Evolutionary conservation across 2,113 vertebrate genomes (phyloP), one percentile per base, ranked within the genome.

Genomic region (Melanocharis versteri): DNA sequence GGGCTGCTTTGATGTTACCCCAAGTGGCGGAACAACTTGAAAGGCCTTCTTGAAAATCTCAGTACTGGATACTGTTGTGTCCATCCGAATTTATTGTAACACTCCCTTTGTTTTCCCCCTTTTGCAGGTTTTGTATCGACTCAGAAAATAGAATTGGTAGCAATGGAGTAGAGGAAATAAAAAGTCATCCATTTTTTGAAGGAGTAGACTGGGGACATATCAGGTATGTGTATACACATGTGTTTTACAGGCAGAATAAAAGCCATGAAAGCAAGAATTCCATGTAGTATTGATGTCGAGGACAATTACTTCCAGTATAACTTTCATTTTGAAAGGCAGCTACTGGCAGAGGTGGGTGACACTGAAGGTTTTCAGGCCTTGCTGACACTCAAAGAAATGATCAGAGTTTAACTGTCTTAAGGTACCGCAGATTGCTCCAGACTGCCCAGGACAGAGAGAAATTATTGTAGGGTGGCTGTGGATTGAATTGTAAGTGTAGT

Each of bases 161-260:
- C 35, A 98, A 97, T 61, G 99, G 98, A 61, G 98, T 99, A 66
- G 99, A 99, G 70, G 99, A 99, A 97, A 99, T 99, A 68, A 99
- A 99, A 95, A 98, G 95, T 80, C 99, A 99, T 58, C 97, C 96
- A 1, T 99, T 99, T 96, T 99, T 99, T 96, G 99, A 99, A 98
- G 98, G 98, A 1, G 99, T 99, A 37, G 99, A 99, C 97, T 99
- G 99, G 99, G 99, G 99, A 40, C 99, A 99, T 92, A 99, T 99
- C 97, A 99, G 99, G 99, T 99, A 98, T 18, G 31, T 84, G 23
- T 15, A 44, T 3, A 44, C 13, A 53, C 27, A 40, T 15, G 22
- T 6, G 4, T 35, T 87, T 80, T 72, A 14, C 13, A 61, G 44
- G 40, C 30, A 72, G 33, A 65, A 53, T 27, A 37, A 77, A 90